Evolutionary conservation across 2,888 invertebrate species (phyloP), one percentile per base, ranked within the genome.

Genomic region (Troglohyphantes excavatus): DNA sequence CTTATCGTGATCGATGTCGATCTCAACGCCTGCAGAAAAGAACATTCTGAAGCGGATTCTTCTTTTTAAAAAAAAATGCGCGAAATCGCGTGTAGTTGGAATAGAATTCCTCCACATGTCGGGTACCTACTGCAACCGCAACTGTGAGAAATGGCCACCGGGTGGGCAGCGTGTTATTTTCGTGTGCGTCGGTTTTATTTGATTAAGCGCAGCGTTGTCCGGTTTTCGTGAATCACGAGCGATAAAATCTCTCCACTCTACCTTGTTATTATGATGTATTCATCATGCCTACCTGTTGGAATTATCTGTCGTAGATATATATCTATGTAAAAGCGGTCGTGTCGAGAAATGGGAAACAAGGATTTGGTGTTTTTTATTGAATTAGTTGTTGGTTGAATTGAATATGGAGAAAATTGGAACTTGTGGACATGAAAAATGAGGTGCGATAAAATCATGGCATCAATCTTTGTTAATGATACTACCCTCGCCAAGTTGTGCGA

Each of bases 251-350:
- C 17, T 46, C 9, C 53, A 17, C 27, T 13, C 26, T 53, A 53
- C 26, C 73, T 27, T 61, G 63, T 33, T 29, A 76, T 76, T 76
- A 76, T 59, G 61, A 76, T 29, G 61, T 23, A 76, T 76, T 21
- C 76, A 63, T 76, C 76, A 76, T 33, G 43, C 21, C 33, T 70
- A 39, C 39, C 65, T 65, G 65, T 27, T 53, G 53, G n/a, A n/a
- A 53, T 13, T 5, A 53, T 53, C 13, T 0, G 65, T 65, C 65
- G 27, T 17, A 65, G 65, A 65, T 29, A 65, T 17, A 5, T 53
- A 53, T 53, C 53, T 53, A n/a, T 53, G 53, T 53, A 53, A 53
- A 53, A 53, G 53, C n/a, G n/a, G 17, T 53, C 53, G 53, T 53
- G 53, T 53, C n/a, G 53, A n/a, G n/a, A 53, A 53, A 53, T 53